Base-by-base conservation (phyloP, 2,888 invertebrate species). In the Tanytarsus gracilentus region DNA sequence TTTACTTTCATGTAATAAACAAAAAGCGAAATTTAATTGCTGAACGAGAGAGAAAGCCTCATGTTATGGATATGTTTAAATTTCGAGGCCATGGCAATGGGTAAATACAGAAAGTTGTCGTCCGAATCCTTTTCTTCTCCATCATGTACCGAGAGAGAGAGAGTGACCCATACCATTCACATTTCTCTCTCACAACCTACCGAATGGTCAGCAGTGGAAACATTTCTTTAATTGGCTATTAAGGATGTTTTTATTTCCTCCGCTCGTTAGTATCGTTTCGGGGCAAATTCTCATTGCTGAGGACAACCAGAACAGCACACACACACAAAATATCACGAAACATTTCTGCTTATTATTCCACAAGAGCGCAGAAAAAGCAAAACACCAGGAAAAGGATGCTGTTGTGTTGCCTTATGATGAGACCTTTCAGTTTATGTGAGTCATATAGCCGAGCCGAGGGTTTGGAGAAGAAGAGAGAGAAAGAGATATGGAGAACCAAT, bases 201-300 rank as follows among this genome's bases (percentile, higher is more conserved):
- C 21, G 26, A 14, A 55, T 40, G 55, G 55, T 55, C 55, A 55
- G 55, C 27, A 27, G 40, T 40, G 16, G n/a, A 36, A 44, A 55
- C 55, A 55, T 55, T 30, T 55, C 55, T 55, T 55, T 55, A 55
- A 55, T 55, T 55, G 55, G 55, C 55, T 33, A 55, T 55, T 55
- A 55, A 55, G 55, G 55, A 55, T 55, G 55, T 55, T 55, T 55
- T 55, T 26, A 39, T 40, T 55, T 39, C 55, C 39, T 44, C 21
- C 23, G 44, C 55, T 55, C 33, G 55, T 55, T 55, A 40, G 44
- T 55, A 55, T 40, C 40, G 55, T 55, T 55, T 55, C 55, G 26
- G 55, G 55, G 55, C 55, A 55, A 25, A 44, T 44, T 18, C 18
- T 44, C 44, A 29, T 11, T n/a, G 33, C 9, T n/a, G 33, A 33